These are phyloP conservation scores for Astropecten irregularis DNA, from an alignment of 53 echinoderm and acorn worm genomes.

Conservation along the genomic window DNA sequence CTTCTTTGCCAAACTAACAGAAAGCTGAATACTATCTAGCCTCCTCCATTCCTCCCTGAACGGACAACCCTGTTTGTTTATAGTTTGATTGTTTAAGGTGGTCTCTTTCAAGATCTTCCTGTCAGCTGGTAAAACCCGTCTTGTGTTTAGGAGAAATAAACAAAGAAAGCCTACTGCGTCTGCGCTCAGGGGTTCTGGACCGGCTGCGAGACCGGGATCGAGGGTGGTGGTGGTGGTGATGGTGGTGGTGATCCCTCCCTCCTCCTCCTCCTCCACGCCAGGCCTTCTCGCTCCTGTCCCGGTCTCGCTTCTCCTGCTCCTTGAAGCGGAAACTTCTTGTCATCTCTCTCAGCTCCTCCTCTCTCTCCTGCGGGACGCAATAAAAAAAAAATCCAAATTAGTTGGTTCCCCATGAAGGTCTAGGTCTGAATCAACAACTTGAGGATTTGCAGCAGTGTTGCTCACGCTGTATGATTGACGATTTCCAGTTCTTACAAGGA, in stretches of 20 bases:
- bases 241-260: not conserved
- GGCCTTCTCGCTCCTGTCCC: constrained; percentile 39
- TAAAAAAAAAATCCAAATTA: not conserved
- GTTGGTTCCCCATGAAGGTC: not conserved
- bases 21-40: too few species aligned
- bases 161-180: constrained; percentile 77
- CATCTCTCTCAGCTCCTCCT: constrained; percentile 85
- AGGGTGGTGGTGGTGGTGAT: not conserved
- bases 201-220: constrained; percentile 47
- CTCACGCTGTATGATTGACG: too few species aligned
- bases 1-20: too few species aligned
- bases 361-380: constrained; percentile 62
- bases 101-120: not conserved
- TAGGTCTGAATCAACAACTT: not conserved
- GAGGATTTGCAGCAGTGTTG: too few species aligned
- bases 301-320: constrained; percentile 83
- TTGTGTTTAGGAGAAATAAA: constrained; percentile 38
- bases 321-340: constrained; percentile 76
- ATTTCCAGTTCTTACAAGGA: too few species aligned
- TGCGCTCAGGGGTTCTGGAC: constrained; percentile 68
- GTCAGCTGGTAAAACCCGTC: constrained; percentile 19
- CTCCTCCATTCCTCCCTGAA: too few species aligned
- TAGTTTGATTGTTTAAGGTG: not conserved
- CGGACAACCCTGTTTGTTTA: too few species aligned
- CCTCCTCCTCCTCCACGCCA: constrained; percentile 23